Evolutionary conservation across 2,113 vertebrate genomes (phyloP).

Genomic region (Pluvialis apricaria): DNA sequence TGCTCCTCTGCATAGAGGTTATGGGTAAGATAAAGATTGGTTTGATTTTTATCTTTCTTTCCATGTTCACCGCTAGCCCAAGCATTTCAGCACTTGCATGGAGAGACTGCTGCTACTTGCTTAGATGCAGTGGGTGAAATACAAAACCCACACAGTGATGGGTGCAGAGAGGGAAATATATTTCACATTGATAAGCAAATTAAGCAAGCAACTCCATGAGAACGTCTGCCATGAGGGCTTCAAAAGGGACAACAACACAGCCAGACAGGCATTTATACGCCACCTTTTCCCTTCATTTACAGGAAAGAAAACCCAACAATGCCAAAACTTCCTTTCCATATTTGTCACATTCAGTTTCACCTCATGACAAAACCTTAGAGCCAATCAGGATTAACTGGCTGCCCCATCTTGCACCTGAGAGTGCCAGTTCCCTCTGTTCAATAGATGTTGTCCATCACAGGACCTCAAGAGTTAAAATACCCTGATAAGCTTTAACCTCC

Average conservation of each 20-base stretch:
- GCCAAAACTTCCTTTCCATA: neutral
- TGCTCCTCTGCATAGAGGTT: neutral
- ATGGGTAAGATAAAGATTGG: neutral
- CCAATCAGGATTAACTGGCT: neutral
- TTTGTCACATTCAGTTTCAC: neutral
- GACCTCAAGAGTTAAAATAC: constrained; percentile 55
- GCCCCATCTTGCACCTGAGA: neutral
- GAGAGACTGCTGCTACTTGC: neutral
- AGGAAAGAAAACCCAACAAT: neutral
- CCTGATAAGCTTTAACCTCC: constrained; percentile 40
- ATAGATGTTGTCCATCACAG: neutral
- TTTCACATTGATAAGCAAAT: neutral
- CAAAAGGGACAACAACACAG: neutral
- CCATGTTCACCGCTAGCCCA: neutral
- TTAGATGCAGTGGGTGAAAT: neutral
- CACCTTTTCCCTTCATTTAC: neutral
- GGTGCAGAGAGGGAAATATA: neutral
- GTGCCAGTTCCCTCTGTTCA: neutral
- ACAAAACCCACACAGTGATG: neutral
- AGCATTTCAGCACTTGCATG: neutral
- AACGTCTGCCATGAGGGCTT: neutral
- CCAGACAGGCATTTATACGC: neutral
- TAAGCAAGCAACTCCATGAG: neutral
- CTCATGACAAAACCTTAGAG: neutral
- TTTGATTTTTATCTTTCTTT: neutral